Conservation (phyloP, 2,797 vertebrate species). For the Phrynocephalus vlangalii region DNA sequence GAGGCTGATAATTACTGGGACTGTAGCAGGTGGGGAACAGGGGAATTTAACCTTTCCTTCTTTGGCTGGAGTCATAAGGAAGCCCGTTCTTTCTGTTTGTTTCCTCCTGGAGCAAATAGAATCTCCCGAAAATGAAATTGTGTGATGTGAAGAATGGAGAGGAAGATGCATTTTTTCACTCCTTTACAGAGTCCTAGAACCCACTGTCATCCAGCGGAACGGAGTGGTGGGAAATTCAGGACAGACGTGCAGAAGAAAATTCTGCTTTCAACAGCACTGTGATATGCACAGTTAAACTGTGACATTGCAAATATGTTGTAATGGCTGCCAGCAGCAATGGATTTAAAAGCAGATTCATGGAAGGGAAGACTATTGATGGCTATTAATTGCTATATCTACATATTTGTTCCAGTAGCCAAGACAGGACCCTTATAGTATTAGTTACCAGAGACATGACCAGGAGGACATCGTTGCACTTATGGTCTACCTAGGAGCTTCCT, state of each 20-base stretch:
- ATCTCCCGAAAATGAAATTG: background rate
- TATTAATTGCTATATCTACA: background rate
- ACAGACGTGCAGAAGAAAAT: background rate
- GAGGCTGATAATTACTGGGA: background rate
- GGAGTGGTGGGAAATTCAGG: background rate
- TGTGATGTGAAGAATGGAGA: background rate
- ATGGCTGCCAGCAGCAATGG: background rate
- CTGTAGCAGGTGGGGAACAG: background rate
- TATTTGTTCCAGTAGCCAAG: background rate
- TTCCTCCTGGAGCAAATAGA: background rate
- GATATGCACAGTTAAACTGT: background rate
- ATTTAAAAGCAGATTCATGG: background rate
- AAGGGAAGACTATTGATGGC: background rate
- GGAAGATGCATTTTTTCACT: background rate
- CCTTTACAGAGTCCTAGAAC: background rate
- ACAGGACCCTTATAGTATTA: background rate
- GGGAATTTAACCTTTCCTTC: background rate
- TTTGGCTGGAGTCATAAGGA: background rate
- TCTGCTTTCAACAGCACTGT: background rate
- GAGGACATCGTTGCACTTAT: background rate
- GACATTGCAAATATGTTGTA: background rate
- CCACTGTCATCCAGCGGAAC: background rate
- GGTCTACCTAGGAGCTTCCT: background rate
- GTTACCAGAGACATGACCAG: background rate
- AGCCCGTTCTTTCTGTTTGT: background rate